phyloP scores from a whole-genome alignment of 2,113 vertebrate genomes.

The Prunella fulvescens region DNA sequence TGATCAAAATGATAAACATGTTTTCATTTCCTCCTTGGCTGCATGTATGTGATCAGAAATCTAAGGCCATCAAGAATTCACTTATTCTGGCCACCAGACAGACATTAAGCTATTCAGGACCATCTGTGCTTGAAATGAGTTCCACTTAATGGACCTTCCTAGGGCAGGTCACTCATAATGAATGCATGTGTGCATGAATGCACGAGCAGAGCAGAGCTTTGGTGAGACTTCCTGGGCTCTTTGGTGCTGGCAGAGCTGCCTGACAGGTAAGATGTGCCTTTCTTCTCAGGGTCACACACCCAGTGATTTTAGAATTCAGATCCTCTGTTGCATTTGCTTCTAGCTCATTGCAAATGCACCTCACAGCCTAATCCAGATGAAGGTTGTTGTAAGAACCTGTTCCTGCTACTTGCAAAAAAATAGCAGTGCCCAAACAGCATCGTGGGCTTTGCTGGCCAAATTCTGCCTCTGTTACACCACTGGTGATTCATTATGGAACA shows the following conservation, averaged over 20 bases:
- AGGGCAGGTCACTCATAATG: conserved; percentile 54
- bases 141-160: conserved; percentile 68
- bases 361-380: not conserved
- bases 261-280: not conserved
- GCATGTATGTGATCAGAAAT: conserved; percentile 70
- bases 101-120: conserved; percentile 72
- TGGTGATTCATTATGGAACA: not conserved
- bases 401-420: not conserved
- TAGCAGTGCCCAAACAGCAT: not conserved
- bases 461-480: not conserved
- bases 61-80: conserved; percentile 71
- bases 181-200: conserved; percentile 40
- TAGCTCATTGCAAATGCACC: not conserved
- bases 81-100: conserved; percentile 75
- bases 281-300: not conserved
- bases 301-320: conserved; percentile 6
- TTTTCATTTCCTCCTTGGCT: conserved; percentile 71
- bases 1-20: conserved; percentile 82
- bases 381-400: conserved; percentile 5
- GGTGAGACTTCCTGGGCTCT: not conserved
- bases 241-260: not conserved
- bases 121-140: conserved; percentile 77
- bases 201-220: not conserved
- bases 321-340: not conserved
- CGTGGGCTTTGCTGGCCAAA: not conserved